Evolutionary conservation across 2,113 vertebrate genomes (phyloP).

Genomic region (rat (Rattus norvegicus)): DNA sequence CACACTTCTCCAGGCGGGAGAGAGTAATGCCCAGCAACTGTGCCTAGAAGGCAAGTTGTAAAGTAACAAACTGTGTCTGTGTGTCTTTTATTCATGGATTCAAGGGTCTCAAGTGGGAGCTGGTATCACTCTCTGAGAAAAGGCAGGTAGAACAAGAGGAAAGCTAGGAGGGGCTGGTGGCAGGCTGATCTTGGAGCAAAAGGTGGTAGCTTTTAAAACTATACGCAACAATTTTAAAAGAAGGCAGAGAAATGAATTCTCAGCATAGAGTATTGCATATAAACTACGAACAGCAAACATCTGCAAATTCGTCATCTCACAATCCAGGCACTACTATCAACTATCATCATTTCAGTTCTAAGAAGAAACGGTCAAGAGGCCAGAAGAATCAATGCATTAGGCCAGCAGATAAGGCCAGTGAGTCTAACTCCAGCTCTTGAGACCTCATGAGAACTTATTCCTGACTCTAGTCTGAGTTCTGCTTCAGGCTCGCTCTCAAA

Average conservation of each 20-base stretch:
- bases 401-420: background rate
- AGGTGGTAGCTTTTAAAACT: too few species aligned
- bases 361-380: constrained; percentile 8
- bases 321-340: constrained; percentile 5
- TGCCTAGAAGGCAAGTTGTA: too few species aligned
- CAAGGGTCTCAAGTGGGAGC: too few species aligned
- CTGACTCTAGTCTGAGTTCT: background rate
- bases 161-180: too few species aligned
- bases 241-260: background rate
- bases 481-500: background rate
- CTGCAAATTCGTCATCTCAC: constrained; percentile 8
- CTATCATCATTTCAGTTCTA: constrained; percentile 30
- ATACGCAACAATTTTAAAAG: background rate
- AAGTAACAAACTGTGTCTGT: too few species aligned
- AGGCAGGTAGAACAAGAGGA: too few species aligned
- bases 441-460: background rate
- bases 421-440: background rate
- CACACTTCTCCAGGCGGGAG: too few species aligned
- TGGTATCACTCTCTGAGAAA: too few species aligned
- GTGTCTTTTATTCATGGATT: too few species aligned
- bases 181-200: too few species aligned
- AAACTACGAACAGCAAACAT: background rate
- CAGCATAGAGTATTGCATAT: background rate
- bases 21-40: too few species aligned
- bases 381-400: background rate